phyloP scores from a whole-genome alignment of 2,888 invertebrate genomes.

The Ephialtes manifestator region DNA sequence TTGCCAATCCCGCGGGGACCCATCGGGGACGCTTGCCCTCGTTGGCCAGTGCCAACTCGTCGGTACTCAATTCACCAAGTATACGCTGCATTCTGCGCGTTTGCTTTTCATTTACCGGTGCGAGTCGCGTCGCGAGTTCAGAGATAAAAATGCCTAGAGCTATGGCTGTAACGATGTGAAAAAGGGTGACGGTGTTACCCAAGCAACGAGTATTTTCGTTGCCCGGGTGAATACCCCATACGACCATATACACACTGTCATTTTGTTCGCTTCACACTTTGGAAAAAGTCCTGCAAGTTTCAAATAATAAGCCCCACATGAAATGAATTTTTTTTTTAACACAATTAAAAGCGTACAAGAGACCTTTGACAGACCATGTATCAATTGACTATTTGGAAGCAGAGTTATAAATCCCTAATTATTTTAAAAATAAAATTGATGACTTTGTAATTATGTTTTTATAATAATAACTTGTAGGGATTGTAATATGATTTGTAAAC shows the following conservation, averaged over 20 bases:
- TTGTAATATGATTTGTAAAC: no score
- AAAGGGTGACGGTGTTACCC: constrained; percentile 1
- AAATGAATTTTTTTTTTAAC: background rate
- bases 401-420: background rate
- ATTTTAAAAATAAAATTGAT: no score
- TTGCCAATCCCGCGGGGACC: constrained; percentile 64
- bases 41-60: constrained; percentile 32
- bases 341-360: no score
- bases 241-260: background rate
- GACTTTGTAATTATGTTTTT: no score
- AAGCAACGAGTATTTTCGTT: background rate
- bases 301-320: background rate
- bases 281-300: background rate
- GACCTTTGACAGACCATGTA: background rate
- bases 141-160: background rate
- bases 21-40: constrained; percentile 42
- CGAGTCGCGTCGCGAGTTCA: constrained; percentile 24
- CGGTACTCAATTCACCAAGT: constrained; percentile 44
- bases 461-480: no score
- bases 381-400: background rate
- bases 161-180: background rate
- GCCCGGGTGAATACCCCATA: background rate
- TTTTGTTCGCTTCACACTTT: background rate
- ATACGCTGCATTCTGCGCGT: constrained; percentile 70
- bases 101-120: constrained; percentile 81